Evolutionary conservation across 1,140 invertebrate species (phyloP), one percentile per base, ranked within the genome.

Genomic region (Choristoneura fumiferana): DNA sequence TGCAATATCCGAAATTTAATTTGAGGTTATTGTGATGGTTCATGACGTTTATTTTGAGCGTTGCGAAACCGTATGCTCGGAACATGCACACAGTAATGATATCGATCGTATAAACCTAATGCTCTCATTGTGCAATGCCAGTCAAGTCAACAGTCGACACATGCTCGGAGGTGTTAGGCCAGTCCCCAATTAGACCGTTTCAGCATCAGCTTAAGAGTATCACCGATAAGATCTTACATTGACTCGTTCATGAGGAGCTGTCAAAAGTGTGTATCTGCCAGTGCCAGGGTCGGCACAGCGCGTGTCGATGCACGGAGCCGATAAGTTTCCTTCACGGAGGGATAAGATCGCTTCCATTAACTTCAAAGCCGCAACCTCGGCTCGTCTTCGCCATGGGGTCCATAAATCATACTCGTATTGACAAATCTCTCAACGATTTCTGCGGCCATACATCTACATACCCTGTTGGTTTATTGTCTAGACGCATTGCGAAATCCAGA

Each of bases 281-380:
- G 43, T 49, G 17, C 22, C 43, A 33, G 43, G 43, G 43, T 33
- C 43, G 43, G 22, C 12, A 6, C 2, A 29, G 6, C 22, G 22
- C 43, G 43, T 49, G 43, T 49, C 18, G 43, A 49, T 49, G 22
- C 10, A 22, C 6, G n/a, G 17, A 33, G 22, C n/a, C 4, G 43
- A 49, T 49, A 12, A 49, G 43, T 29, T 6, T 45, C 43, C 43
- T 18, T 12, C 3, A 17, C 22, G 14, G 8, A n/a, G 43, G 43
- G 43, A 49, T 49, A 49, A 49, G 17, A 49, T 49, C 43, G 22
- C 22, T 29, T 29, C 43, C 15, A 18, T 49, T 49, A 49, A 49
- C 17, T 43, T 33, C 12, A 18, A 49, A 49, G 43, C 22, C 22
- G 22, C 14, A 6, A 22, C 43, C 43, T 49, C 22, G 22, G 22